Evolutionary conservation across 1,140 invertebrate species (phyloP), one percentile per base, ranked within the genome.

Genomic region (Spodoptera frugiperda): DNA sequence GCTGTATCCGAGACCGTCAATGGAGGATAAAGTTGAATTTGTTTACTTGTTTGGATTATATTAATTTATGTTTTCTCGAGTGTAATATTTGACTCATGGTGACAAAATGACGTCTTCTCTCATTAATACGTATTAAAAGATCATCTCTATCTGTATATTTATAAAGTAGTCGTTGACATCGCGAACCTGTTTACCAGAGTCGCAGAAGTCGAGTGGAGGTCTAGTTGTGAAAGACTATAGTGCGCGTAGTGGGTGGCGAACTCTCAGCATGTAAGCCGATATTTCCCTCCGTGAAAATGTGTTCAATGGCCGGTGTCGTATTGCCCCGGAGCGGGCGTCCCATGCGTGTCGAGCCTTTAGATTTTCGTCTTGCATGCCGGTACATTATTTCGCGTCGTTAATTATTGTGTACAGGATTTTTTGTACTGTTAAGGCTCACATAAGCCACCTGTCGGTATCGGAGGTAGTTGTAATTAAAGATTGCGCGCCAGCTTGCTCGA

Each of bases 371-470:
- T 82, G 88, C 83, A 93, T 92, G 91, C 90, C 88, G 92, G 92
- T 87, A 87, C 92, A 93, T 93, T 93, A 92, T 93, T 92, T 89
- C 91, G 89, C 90, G 86, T 91, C 90, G 88, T 91, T 92, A 90
- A 91, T 92, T 93, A 93, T 92, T 90, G 84, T 89, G 85, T 89
- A 87, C 82, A 76, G 81, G 75, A 84, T 87, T 82, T 84, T 88
- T 82, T 84, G 82, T 82, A 82, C 49, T 83, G 80, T 78, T 82
- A 84, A 82, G 79, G 78, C 84, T 83, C 84, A 81, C 89, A 86
- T 90, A 90, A 79, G 82, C 91, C 92, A 92, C 91, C 91, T 92
- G 92, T 87, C 86, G 84, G 68, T 76, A 79, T 82, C 78, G 73
- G 79, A 79, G 80, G 78, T 82, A 78, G 86, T 63, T 48, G 88